Conservation (phyloP, 2,797 vertebrate genomes). For the Muraenolepis orangiensis region DNA sequence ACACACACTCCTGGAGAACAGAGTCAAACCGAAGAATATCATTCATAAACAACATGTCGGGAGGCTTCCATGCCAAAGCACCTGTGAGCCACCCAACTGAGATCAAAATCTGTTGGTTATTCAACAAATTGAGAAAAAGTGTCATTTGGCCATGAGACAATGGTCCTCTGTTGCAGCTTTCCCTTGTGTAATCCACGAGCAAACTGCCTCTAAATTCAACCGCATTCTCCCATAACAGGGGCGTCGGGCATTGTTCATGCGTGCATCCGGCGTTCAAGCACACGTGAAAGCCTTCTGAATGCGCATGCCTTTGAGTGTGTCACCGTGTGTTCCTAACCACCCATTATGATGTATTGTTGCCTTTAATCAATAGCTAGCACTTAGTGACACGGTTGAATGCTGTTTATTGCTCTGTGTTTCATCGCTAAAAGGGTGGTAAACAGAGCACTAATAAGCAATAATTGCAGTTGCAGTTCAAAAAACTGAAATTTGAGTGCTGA, state of each 20-base stretch:
- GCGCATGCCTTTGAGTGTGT: slow-evolving; percentile 39
- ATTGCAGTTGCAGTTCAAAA: slow-evolving; percentile 46
- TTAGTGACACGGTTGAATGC: slow-evolving; percentile 52
- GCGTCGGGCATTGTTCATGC: neutral
- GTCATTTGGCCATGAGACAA: slow-evolving; percentile 35
- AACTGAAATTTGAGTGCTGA: slow-evolving; percentile 35
- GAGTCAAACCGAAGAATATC: neutral
- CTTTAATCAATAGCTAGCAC: slow-evolving; percentile 67
- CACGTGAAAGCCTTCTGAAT: slow-evolving; percentile 35
- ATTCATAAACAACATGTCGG: neutral
- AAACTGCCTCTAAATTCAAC: slow-evolving; percentile 31
- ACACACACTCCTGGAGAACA: slow-evolving; percentile 17
- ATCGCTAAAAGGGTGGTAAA: slow-evolving; percentile 57
- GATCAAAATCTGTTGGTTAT: neutral
- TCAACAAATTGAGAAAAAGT: slow-evolving; percentile 38
- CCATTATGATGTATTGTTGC: slow-evolving; percentile 66
- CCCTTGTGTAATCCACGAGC: slow-evolving; percentile 18
- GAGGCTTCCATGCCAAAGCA: neutral
- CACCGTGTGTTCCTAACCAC: slow-evolving; percentile 46
- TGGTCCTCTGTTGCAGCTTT: slow-evolving; percentile 27
- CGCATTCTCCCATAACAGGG: neutral
- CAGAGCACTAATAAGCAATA: slow-evolving; percentile 64
- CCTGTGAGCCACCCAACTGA: neutral
- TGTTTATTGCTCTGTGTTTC: slow-evolving; percentile 57
- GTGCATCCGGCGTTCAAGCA: neutral